Conservation (phyloP, 1,140 invertebrate species). For the Rhynchophorus ferrugineus region DNA sequence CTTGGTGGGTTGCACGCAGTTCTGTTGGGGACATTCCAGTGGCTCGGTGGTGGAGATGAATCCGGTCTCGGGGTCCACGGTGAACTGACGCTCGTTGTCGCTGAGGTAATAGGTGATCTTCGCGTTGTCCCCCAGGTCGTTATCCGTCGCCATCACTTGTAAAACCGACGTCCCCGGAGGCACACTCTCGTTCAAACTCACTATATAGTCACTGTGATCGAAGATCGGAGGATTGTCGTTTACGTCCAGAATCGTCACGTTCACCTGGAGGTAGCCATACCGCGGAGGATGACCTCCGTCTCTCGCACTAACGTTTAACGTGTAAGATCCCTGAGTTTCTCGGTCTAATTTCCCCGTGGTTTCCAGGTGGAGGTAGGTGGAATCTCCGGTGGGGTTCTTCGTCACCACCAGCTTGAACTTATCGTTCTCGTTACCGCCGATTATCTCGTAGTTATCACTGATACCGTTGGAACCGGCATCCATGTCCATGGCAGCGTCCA, state of each 20-base stretch:
- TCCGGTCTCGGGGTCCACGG: constrained; percentile 81
- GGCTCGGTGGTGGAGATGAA: constrained; percentile 73
- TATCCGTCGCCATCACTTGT: constrained; percentile 85
- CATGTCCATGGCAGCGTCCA: constrained; percentile 80
- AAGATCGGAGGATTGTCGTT: constrained; percentile 94
- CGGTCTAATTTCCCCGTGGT: constrained; percentile 84
- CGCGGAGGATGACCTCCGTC: constrained; percentile 73
- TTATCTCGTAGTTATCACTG: constrained; percentile 78
- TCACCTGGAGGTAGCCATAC: constrained; percentile 80
- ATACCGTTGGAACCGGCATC: constrained; percentile 83
- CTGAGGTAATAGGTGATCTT: constrained; percentile 83
- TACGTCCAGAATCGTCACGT: constrained; percentile 83
- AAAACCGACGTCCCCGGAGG: constrained; percentile 78
- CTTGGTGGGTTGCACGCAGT: constrained; percentile 43
- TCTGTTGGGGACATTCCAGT: constrained; percentile 70
- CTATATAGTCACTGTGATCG: constrained; percentile 86
- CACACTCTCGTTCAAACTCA: constrained; percentile 86
- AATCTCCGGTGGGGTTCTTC: constrained; percentile 79
- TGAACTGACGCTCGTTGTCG: constrained; percentile 77
- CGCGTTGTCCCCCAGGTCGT: constrained; percentile 87
- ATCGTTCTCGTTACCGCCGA: constrained; percentile 77
- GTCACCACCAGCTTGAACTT: constrained; percentile 83
- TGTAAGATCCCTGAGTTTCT: constrained; percentile 74
- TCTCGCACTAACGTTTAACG: constrained; percentile 80
- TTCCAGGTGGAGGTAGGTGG: constrained; percentile 82